These are phyloP conservation scores for Dryoscopus gambensis DNA, from an alignment of 2,113 vertebrate genomes.

Conservation along the genomic window DNA sequence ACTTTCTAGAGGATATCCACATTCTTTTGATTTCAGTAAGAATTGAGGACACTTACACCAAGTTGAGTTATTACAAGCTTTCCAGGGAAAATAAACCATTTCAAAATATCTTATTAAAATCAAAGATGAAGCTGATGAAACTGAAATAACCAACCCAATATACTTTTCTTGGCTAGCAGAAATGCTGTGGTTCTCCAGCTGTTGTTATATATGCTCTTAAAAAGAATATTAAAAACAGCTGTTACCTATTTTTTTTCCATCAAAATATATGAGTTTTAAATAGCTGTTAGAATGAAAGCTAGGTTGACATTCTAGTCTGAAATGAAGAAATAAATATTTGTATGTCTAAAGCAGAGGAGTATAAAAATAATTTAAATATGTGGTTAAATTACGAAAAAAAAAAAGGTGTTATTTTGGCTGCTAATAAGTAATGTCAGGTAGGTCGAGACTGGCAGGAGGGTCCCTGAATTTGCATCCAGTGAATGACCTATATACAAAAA, in stretches of 20 bases:
- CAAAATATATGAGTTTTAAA: constrained; percentile 18
- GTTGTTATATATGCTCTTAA: constrained; percentile 1
- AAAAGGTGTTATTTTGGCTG: background rate
- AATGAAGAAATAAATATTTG: background rate
- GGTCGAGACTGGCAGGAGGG: background rate
- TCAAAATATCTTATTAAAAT: constrained; percentile 10
- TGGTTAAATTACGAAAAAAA: background rate
- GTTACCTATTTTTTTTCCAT: background rate
- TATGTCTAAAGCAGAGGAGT: background rate
- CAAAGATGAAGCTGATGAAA: background rate
- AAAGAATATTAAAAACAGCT: constrained; percentile 12
- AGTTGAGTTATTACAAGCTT: background rate
- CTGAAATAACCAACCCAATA: background rate
- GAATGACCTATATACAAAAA: background rate
- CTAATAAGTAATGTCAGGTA: background rate
- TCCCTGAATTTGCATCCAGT: background rate
- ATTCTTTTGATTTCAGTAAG: background rate
- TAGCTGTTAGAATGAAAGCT: background rate
- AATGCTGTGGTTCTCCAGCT: background rate
- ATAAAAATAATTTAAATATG: background rate
- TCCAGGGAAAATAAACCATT: background rate
- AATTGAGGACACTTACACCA: background rate
- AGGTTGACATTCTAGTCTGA: background rate
- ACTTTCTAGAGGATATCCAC: background rate
- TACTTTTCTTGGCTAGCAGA: background rate